phyloP scores from a whole-genome alignment of 2,888 invertebrate genomes.

The Hypercompe scribonia region DNA sequence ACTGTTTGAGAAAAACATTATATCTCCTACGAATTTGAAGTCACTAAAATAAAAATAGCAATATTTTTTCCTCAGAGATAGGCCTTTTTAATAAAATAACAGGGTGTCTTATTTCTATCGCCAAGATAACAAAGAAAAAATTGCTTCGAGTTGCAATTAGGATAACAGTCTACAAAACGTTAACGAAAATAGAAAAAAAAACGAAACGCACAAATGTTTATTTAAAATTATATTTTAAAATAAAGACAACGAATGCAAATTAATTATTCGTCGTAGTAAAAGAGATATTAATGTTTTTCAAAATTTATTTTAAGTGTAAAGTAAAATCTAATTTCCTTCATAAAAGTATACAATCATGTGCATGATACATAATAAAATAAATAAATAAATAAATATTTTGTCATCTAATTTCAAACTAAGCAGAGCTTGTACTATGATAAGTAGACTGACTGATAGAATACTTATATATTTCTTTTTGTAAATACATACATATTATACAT shows the following conservation, averaged over 20 bases:
- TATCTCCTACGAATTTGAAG: background rate
- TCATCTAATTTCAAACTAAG: too few relatives aligned
- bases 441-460: too few relatives aligned
- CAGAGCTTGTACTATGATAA: too few relatives aligned
- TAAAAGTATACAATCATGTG: too few relatives aligned
- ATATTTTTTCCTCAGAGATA: background rate
- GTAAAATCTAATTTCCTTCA: too few relatives aligned
- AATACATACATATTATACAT: too few relatives aligned
- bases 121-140: constrained; percentile 5
- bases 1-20: background rate
- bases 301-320: background rate
- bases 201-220: background rate
- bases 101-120: background rate
- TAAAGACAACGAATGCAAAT: background rate
- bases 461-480: too few relatives aligned
- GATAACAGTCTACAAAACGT: constrained; percentile 3
- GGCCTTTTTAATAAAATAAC: constrained; percentile 2
- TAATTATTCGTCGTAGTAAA: background rate
- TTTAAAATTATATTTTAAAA: background rate
- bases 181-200: background rate
- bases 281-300: background rate
- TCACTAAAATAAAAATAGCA: background rate
- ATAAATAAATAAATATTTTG: too few relatives aligned
- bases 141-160: constrained; percentile 5
- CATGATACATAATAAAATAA: too few relatives aligned